Evolutionary conservation across 1,140 invertebrate species (phyloP), one percentile per base, ranked within the genome.

Genomic region (Eueides isabella): DNA sequence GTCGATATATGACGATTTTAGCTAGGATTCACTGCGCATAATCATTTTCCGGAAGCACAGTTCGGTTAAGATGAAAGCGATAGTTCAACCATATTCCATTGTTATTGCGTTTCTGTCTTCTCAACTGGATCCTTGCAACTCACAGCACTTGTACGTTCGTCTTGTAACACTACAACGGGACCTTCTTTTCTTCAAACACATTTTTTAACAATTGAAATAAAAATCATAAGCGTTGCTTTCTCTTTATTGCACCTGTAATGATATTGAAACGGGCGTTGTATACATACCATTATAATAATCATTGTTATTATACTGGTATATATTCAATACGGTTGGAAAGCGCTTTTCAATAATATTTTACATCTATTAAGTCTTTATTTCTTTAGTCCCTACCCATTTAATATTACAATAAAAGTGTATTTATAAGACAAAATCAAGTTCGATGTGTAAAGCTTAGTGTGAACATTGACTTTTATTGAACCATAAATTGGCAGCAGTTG

Each of bases 11-110:
- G 30, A 16, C 67, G 67, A 31, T 67, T 61, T 74, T 71, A 28
- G 61, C 64, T 74, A 67, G 55, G 64, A 44, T 79, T 86, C 82
- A 87, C 86, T 89, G 85, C 84, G 84, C 85, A 76, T 75, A 62
- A 78, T 75, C 80, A 85, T 86, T 67, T 73, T 68, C 83, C 72
- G 85, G 87, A 87, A 87, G 88, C 88, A 91, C 89, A 90, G 84
- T 90, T 85, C 80, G 69, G 76, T 78, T 75, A 79, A 61, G 62
- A 73, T 28, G 44, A 44, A 61, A 72, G 38, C 61, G 69, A 65
- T 67, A 75, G 80, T 85, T 92, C 91, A 92, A 87, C 91, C 91
- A 92, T 92, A 92, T 92, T 92, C 91, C 91, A 92, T 92, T 89
- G 90, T 92, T 89, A 80, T 84, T 75, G 74, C 62, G 80, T 86